Evolutionary conservation across 2,113 vertebrate species (phyloP).

Genomic region (Osmerus eperlanus): DNA sequence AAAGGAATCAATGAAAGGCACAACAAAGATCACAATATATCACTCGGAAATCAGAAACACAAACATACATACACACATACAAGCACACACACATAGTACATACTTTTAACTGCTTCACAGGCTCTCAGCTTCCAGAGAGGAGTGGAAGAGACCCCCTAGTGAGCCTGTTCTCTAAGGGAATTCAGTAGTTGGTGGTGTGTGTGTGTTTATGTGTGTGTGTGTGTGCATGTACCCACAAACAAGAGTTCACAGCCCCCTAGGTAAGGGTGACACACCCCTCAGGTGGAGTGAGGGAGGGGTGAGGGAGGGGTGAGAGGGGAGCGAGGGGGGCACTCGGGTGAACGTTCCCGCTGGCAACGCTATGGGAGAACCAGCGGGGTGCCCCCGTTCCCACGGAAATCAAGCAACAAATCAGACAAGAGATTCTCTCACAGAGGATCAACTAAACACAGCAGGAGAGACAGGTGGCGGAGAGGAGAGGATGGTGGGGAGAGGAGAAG

Average conservation of each 20-base stretch:
- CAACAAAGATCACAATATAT: slow-evolving; percentile 50
- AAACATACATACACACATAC: slow-evolving; percentile 39
- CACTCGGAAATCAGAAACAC: slow-evolving; percentile 40
- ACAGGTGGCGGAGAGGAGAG: slow-evolving; percentile 7
- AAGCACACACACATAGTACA: slow-evolving; percentile 8
- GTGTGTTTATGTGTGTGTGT: slow-evolving; percentile 27
- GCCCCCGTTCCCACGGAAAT: slow-evolving; percentile 38
- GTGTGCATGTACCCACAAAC: slow-evolving; percentile 27
- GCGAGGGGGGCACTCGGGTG: slow-evolving; percentile 9
- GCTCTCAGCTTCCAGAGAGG: slow-evolving; percentile 33
- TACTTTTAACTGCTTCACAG: slow-evolving; percentile 9
- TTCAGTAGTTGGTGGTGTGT: background rate
- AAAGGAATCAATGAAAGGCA: slow-evolving; percentile 38
- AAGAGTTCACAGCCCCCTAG: slow-evolving; percentile 38
- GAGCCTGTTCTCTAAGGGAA: slow-evolving; percentile 7
- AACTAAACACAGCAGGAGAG: background rate
- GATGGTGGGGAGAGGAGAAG: background rate
- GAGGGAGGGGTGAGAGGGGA: slow-evolving; percentile 12
- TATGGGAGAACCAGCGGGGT: slow-evolving; percentile 41
- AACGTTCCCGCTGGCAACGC: slow-evolving; percentile 36
- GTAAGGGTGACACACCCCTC: slow-evolving; percentile 51
- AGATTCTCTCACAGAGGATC: slow-evolving; percentile 11
- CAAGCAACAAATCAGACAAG: slow-evolving; percentile 14
- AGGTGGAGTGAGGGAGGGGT: slow-evolving; percentile 35
- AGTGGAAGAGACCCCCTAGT: slow-evolving; percentile 15